Evolutionary conservation across 2,888 invertebrate genomes (phyloP), one percentile per base, ranked within the genome.

Genomic region (Pterobdella sp.): DNA sequence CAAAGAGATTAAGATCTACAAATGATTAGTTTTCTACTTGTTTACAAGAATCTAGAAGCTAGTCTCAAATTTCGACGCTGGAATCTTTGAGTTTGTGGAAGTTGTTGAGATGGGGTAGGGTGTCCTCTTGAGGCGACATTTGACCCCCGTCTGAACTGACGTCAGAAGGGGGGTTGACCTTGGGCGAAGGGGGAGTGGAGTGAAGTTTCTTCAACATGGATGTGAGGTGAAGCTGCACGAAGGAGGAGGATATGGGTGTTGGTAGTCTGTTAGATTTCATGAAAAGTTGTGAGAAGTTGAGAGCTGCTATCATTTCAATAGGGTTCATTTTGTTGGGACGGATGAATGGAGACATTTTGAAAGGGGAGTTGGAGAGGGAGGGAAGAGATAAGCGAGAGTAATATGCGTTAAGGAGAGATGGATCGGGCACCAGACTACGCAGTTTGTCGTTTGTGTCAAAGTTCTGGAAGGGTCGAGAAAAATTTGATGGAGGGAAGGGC

Each of bases 301-400:
- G 29, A 14, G 71, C 71, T 2, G 71, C 71, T 26, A 71, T n/a
- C 71, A 71, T 71, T 7, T 71, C 71, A 7, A 71, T 36, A 10
- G 49, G 60, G 18, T 52, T 35, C n/a, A 71, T 52, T 10, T 69
- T 70, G 34, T 36, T 65, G 56, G 36, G 56, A 56, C 31, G 29
- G 64, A 26, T 52, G 49, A 34, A 56, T 10, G 49, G 49, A 29
- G 34, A 31, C 37, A 29, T 60, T 22, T 56, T 35, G 34, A 32
- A 31, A 14, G 71, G 60, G 29, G 29, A 29, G 35, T 22, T 31
- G 22, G 60, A 63, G 35, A 52, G 32, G 22, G 49, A 18, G 29
- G 70, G n/a, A 22, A 56, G 60, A 3, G 60, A 7, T 4, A 56
- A 26, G 26, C 60, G 60, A 22, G 60, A 56, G n/a, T 56, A 56